A percentile compares a stretch with the other conserved stretches of the same genome.
phyloP scores from a whole-genome alignment of 1,140 invertebrate species.

The Sinonovacula constricta region DNA sequence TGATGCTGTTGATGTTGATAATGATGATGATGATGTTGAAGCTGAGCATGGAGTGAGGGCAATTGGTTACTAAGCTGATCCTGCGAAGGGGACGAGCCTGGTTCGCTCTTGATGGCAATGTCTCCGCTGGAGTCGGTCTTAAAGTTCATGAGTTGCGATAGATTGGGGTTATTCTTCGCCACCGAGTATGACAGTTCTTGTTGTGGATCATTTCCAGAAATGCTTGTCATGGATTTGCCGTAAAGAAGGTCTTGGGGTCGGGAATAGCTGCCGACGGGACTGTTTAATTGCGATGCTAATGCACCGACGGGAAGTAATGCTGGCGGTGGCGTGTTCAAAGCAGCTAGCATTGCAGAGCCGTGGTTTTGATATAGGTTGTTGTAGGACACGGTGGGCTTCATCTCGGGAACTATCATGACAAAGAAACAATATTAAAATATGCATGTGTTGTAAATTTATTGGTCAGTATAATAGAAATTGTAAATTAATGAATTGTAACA shows the following conservation, averaged over 20 bases:
- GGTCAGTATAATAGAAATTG: not conserved
- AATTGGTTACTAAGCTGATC: too few species aligned
- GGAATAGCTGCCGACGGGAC: constrained; percentile 21
- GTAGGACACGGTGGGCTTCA: constrained; percentile 30
- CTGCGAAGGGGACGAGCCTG: not conserved
- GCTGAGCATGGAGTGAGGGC: not conserved
- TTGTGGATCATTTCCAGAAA: constrained; percentile 25
- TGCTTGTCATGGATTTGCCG: constrained; percentile 21
- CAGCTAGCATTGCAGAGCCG: constrained; percentile 29
- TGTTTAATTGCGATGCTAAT: constrained; percentile 17
- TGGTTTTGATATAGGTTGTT: constrained; percentile 41
- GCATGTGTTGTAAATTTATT: not conserved
- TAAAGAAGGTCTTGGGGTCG: constrained; percentile 42
- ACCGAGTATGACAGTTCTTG: not conserved
- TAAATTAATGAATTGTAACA: not conserved
- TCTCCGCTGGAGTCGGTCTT: not conserved
- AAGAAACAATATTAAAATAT: not conserved
- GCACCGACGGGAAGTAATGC: constrained; percentile 39
- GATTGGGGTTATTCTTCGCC: constrained; percentile 42
- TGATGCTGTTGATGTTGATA: too few species aligned
- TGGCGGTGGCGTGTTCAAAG: constrained; percentile 25
- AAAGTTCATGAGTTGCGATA: constrained; percentile 40
- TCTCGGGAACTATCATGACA: constrained; percentile 29
- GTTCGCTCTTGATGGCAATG: not conserved
- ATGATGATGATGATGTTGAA: not conserved